Percentiles rank a stretch among this genome's conserved stretches.
Conservation (phyloP, 1,140 invertebrate genomes). For the silkworm (Bombyx mori) region DNA sequence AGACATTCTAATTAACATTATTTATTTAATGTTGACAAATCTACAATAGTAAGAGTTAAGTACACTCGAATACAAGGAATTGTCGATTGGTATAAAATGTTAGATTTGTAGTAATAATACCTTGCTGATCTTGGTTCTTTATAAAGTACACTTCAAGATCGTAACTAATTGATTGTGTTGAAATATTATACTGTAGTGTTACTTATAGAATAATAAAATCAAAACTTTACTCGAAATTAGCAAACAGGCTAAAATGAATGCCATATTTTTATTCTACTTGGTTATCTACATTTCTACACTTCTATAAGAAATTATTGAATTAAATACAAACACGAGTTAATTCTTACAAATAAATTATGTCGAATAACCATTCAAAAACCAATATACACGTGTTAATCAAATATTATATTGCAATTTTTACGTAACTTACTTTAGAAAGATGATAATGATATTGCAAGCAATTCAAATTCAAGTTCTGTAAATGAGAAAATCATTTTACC, state of each 20-base stretch:
- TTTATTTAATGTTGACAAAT: conserved; percentile 71
- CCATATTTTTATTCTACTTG: conserved; percentile 29
- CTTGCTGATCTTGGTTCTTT: conserved; percentile 62
- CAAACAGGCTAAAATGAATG: too few relatives aligned
- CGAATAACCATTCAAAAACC: conserved; percentile 31
- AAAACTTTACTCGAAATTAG: too few relatives aligned
- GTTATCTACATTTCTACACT: conserved; percentile 68
- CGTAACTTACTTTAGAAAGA: too few relatives aligned
- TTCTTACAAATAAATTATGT: conserved; percentile 50
- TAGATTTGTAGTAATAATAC: conserved; percentile 56
- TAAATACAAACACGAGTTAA: conserved; percentile 17
- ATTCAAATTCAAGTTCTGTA: too few relatives aligned
- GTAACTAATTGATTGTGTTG: too few relatives aligned
- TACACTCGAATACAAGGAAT: conserved; percentile 66
- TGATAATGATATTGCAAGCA: too few relatives aligned
- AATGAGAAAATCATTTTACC: too few relatives aligned
- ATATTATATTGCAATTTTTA: too few relatives aligned
- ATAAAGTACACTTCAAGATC: conserved; percentile 46
- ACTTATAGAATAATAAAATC: too few relatives aligned
- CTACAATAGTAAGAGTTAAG: conserved; percentile 69
- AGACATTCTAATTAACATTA: conserved; percentile 58
- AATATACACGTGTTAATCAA: conserved; percentile 14
- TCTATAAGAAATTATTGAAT: conserved; percentile 34
- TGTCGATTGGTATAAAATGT: conserved; percentile 63
- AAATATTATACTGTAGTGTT: too few relatives aligned